Evolutionary conservation across 1,140 invertebrate species (phyloP), one percentile per base, ranked within the genome.

Genomic region (Pogonomyrmex californicus): DNA sequence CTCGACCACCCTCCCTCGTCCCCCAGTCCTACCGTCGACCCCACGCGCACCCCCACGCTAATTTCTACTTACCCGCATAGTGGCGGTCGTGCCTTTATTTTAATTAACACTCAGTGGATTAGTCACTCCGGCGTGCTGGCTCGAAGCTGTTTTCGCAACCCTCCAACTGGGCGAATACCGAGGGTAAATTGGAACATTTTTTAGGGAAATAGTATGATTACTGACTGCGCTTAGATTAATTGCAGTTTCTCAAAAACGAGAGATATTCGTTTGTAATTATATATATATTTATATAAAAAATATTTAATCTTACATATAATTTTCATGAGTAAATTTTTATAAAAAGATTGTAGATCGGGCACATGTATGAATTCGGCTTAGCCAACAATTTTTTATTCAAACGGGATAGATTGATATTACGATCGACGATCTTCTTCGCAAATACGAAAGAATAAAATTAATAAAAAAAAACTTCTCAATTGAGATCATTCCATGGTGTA

Each of bases 81-180:
- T 62, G 10, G 58, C 60, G 60, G 10, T 58, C 65, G 68, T 49
- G 75, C 62, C 82, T 86, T 88, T 86, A 85, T 86, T 91, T 90
- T 83, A 88, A 91, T 91, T 91, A 86, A 90, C 82, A 82, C 77
- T 78, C 88, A 75, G 86, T 73, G 58, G 88, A 91, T 91, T 90
- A 90, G 68, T 81, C 75, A 66, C 47, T 36, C 78, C 71, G 82
- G 17, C 47, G 58, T 73, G 66, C 47, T 36, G 36, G 62, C 38
- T 82, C 38, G 66, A 73, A 83, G 70, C 79, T 83, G 79, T 83
- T 83, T 75, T 83, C 79, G 41, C 79, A 33, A 83, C 68, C 79
- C 79, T 75, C 79, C 68, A 47, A 73, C 56, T 47, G 54, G 23
- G 41, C 65, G 65, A 56, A 68, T 58, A 49, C 23, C 36, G 36